These are phyloP conservation scores for Picus viridis DNA, from an alignment of 2,797 vertebrate genomes.

Conservation along the genomic window DNA sequence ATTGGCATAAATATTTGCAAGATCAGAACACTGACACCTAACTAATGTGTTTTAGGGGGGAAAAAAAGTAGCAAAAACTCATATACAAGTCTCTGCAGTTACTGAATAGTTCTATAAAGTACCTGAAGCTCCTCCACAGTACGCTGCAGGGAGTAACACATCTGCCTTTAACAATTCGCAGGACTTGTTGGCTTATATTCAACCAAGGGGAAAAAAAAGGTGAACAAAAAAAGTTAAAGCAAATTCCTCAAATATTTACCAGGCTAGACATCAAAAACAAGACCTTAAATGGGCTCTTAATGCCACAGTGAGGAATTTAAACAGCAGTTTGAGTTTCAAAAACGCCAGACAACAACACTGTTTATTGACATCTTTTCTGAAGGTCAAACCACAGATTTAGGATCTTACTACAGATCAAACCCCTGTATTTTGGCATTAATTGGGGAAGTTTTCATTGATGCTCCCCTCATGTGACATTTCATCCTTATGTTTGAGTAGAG, in stretches of 20 bases:
- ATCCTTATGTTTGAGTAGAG: background rate
- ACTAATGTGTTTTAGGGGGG: background rate
- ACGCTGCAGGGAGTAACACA: background rate
- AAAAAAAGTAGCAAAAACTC: background rate
- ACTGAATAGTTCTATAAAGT: slow-evolving; percentile 27
- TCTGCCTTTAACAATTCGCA: slow-evolving; percentile 26
- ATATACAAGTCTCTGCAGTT: background rate
- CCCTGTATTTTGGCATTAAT: background rate
- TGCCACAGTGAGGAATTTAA: background rate
- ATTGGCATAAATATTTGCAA: slow-evolving; percentile 36
- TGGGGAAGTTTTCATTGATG: background rate
- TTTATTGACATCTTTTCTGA: background rate
- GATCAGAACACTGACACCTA: slow-evolving; percentile 27
- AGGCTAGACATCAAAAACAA: slow-evolving; percentile 20
- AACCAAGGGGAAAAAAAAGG: slow-evolving; percentile 28
- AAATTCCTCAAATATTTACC: slow-evolving; percentile 58
- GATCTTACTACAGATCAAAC: background rate
- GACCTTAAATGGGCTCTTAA: slow-evolving; percentile 1
- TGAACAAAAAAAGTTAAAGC: background rate
- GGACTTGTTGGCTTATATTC: background rate
- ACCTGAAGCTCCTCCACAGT: background rate
- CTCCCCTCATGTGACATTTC: background rate
- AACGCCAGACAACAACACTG: background rate
- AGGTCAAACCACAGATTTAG: background rate
- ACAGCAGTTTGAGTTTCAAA: slow-evolving; percentile 3